Percentiles rank a stretch among this genome's conserved stretches.
Evolutionary conservation across 2,113 vertebrate species (phyloP).

Genomic region (Microcebus jonahi): DNA sequence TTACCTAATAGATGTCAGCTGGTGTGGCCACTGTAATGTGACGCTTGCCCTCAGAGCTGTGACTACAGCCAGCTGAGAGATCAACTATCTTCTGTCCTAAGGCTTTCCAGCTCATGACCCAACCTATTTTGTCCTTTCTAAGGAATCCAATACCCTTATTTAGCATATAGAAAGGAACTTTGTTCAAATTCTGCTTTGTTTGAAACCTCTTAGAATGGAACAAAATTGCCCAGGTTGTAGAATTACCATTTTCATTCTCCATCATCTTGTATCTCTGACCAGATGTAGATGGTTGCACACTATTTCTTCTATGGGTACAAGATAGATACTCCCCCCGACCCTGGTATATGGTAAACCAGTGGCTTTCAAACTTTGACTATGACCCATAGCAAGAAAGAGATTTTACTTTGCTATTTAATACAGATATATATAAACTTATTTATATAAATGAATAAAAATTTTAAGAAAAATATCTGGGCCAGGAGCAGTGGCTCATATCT

Average conservation of each 20-base stretch:
- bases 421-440: background rate
- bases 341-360: background rate
- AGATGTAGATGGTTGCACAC: background rate
- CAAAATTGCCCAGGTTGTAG: background rate
- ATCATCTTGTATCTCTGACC: background rate
- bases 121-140: background rate
- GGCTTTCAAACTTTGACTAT: background rate
- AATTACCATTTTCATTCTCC: background rate
- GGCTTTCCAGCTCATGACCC: background rate
- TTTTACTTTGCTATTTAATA: background rate
- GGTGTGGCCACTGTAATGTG: background rate
- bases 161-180: background rate
- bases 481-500: too few species aligned
- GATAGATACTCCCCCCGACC: background rate
- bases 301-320: background rate
- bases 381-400: background rate
- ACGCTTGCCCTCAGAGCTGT: background rate
- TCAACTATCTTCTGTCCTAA: background rate
- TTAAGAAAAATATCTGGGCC: background rate
- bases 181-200: conserved; percentile 14
- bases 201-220: background rate
- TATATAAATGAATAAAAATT: background rate
- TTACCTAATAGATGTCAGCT: background rate
- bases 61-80: background rate
- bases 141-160: background rate